Evolutionary conservation across 30 jellyfish, hydroid and myxozoan genomes (phyloP), one percentile per base, ranked within the genome.

Genomic region (Mastigias papua): DNA sequence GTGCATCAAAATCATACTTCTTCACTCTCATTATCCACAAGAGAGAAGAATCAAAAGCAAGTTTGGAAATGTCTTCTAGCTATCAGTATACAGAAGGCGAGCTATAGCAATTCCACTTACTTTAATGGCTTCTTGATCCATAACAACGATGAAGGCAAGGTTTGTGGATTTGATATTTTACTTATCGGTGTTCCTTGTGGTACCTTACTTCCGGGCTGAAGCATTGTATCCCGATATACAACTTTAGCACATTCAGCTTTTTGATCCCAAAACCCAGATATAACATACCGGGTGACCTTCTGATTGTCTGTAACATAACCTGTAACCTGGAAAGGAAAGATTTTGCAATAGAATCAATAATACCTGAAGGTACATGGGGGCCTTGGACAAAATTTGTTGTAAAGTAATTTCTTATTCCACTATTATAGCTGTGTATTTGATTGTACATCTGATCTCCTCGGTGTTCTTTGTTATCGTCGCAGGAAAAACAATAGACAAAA

Each of bases 201-300:
- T 48, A 73, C 89, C 78, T 86, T 89, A 10, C 58, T 57, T 7
- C 94, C 93, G 0, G 89, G 86, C 23, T 37, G 82, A 28, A 35
- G 34, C 89, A 75, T n/a, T 0, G 97, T 96, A 28, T 85, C 92
- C 67, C 94, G 84, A 89, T 94, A 94, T 27, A 94, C 90, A 23
- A 94, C 97, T 60, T 94, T 94, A 11, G 97, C 99, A 34, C 97
- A 85, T 65, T 89, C 97, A 1, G 94, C 94, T 86, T 94, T 89
- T 73, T 89, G 96, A 54, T 94, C 97, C 99, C 99, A 94, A 61
- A 90, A 68, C 21, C 99, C 99, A 63, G 99, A 94, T 58, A 94
- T 27, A 64, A 94, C 99, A 74, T 94, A 94, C 25, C 99, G 94
- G 15, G 99, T 94, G 57, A 94, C 99, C 51, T 89, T 94, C n/a